phyloP scores from a whole-genome alignment of 2,888 invertebrate species.

The Iselma pallidipennis region DNA sequence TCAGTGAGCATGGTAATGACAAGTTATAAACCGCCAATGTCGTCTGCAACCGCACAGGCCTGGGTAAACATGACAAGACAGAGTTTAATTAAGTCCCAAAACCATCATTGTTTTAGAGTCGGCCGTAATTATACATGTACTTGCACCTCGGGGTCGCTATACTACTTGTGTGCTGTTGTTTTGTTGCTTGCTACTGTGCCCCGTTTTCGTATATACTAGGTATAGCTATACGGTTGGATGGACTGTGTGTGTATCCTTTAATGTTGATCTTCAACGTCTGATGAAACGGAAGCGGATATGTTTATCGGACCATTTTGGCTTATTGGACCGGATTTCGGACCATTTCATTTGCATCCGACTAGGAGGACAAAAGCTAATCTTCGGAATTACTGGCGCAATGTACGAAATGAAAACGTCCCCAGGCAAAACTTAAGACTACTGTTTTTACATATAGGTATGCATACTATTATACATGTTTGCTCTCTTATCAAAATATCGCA shows the following conservation, averaged over 20 bases:
- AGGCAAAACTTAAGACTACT: background rate
- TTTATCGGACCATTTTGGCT: conserved; percentile 10
- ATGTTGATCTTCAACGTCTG: conserved; percentile 19
- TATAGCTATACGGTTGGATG: background rate
- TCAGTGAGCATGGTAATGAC: conserved; percentile 54
- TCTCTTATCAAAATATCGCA: too few species aligned
- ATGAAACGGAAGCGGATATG: conserved; percentile 19
- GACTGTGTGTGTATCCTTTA: conserved; percentile 4
- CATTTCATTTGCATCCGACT: conserved; percentile 13
- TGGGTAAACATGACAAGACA: conserved; percentile 56
- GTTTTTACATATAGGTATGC: too few species aligned
- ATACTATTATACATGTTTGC: too few species aligned
- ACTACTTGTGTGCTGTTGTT: background rate
- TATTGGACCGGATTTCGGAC: conserved; percentile 6
- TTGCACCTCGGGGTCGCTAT: conserved; percentile 32
- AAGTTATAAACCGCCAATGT: conserved; percentile 55
- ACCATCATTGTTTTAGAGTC: conserved; percentile 53
- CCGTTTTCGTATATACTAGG: conserved; percentile 7
- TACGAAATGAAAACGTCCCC: background rate
- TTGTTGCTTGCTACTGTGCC: conserved; percentile 12
- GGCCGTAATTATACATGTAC: conserved; percentile 48
- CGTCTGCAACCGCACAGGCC: conserved; percentile 49
- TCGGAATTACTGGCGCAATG: background rate
- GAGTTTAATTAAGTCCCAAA: conserved; percentile 56
- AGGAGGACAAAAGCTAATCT: background rate